Percentiles rank a stretch among this genome's conserved stretches.
These are phyloP conservation scores for Campoplex nolae DNA, from an alignment of 2,888 invertebrate species.

Conservation along the genomic window DNA sequence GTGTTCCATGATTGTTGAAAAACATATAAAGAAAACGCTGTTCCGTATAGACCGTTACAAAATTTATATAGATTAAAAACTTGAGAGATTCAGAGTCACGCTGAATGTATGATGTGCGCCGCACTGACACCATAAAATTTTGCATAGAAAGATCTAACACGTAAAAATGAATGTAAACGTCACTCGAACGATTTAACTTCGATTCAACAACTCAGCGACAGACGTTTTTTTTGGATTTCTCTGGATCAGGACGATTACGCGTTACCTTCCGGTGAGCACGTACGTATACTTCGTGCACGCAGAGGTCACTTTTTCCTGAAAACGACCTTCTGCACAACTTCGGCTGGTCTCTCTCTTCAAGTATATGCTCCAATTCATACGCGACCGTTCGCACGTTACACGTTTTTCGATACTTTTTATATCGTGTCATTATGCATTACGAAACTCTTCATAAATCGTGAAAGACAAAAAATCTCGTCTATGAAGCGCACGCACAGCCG, in stretches of 20 bases:
- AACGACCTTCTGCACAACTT: not conserved
- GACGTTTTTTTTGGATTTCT: not conserved
- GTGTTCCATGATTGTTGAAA: not conserved
- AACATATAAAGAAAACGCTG: not conserved
- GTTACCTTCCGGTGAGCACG: constrained; percentile 4
- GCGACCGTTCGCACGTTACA: not conserved
- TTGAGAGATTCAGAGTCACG: not conserved
- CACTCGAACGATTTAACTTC: not conserved
- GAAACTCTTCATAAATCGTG: not conserved
- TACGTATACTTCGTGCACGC: not conserved
- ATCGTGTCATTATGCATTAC: not conserved
- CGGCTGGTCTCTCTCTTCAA: not conserved
- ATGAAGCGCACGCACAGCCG: not conserved
- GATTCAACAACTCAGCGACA: not conserved
- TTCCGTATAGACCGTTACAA: not conserved
- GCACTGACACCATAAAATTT: not conserved
- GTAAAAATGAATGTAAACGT: not conserved
- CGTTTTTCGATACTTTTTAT: not conserved
- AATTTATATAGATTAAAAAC: not conserved
- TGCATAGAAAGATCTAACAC: not conserved
- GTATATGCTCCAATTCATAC: not conserved
- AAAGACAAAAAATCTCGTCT: not conserved
- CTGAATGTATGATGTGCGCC: not conserved
- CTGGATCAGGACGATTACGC: not conserved
- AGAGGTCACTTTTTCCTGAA: constrained; percentile 4